A percentile compares a stretch with the other conserved stretches of the same genome.
phyloP scores from a whole-genome alignment of 2,888 invertebrate genomes.

The Ochropleura plecta region DNA sequence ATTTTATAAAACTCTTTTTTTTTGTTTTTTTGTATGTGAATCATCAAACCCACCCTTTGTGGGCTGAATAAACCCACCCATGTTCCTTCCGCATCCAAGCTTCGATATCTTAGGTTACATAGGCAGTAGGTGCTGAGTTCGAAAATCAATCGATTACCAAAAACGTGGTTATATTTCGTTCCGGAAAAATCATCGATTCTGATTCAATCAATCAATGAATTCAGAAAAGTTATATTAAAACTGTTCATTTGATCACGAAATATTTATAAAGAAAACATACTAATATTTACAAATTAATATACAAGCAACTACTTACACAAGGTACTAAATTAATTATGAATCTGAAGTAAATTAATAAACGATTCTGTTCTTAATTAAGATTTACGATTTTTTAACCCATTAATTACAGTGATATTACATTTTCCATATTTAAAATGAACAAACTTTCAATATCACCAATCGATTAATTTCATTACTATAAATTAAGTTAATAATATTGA shows the following conservation, averaged over 20 bases:
- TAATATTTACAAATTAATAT: background rate
- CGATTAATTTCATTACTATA: constrained; percentile 61
- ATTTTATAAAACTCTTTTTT: too few species aligned
- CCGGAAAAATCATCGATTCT: background rate
- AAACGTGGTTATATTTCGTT: background rate
- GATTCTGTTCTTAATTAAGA: constrained; percentile 34
- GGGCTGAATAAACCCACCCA: too few species aligned
- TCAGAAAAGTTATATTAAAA: background rate
- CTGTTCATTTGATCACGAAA: background rate
- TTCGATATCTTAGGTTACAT: background rate
- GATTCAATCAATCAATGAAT: background rate
- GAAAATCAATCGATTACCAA: background rate
- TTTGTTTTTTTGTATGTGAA: too few species aligned
- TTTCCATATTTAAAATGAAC: constrained; percentile 2
- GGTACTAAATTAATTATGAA: constrained; percentile 3
- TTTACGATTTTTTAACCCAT: constrained; percentile 28
- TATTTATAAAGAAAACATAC: background rate
- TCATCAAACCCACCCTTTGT: too few species aligned
- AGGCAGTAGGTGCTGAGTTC: background rate
- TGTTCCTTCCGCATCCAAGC: too few species aligned
- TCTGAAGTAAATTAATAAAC: background rate
- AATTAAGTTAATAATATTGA: constrained; percentile 41
- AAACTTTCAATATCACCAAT: constrained; percentile 20
- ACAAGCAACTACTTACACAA: background rate
- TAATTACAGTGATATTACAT: constrained; percentile 32